phyloP scores from a whole-genome alignment of 2,113 vertebrate genomes.

The Lipophrys pholis region DNA sequence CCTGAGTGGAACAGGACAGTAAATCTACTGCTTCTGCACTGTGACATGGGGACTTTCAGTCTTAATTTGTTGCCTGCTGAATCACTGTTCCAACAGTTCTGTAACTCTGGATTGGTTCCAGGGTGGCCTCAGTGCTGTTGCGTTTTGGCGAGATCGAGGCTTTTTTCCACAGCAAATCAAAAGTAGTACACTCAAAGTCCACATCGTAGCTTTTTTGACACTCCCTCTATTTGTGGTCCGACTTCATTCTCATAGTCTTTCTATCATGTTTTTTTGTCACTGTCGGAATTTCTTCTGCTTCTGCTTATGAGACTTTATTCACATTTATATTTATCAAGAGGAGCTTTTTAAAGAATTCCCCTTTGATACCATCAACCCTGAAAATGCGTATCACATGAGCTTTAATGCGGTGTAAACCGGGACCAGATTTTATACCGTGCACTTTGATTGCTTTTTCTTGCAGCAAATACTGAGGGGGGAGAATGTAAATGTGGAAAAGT shows the following conservation, averaged over 20 bases:
- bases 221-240: not conserved
- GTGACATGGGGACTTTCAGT: constrained; percentile 62
- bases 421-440: too few relatives aligned
- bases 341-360: too few relatives aligned
- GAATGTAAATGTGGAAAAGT: too few relatives aligned
- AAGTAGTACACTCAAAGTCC: constrained; percentile 56
- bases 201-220: constrained; percentile 27
- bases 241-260: constrained; percentile 12
- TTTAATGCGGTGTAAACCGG: too few relatives aligned
- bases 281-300: not conserved
- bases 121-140: constrained; percentile 60
- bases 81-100: constrained; percentile 50
- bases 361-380: too few relatives aligned
- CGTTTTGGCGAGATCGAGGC: constrained; percentile 49
- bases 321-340: too few relatives aligned
- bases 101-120: constrained; percentile 67
- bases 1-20: constrained; percentile 75
- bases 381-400: too few relatives aligned
- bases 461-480: too few relatives aligned
- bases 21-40: constrained; percentile 77
- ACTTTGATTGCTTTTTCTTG: too few relatives aligned
- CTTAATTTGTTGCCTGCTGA: constrained; percentile 70
- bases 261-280: not conserved
- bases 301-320: too few relatives aligned
- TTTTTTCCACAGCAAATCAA: constrained; percentile 57